Base-by-base conservation (phyloP, 1,140 invertebrate genomes). In the Chrysopa pallens region DNA sequence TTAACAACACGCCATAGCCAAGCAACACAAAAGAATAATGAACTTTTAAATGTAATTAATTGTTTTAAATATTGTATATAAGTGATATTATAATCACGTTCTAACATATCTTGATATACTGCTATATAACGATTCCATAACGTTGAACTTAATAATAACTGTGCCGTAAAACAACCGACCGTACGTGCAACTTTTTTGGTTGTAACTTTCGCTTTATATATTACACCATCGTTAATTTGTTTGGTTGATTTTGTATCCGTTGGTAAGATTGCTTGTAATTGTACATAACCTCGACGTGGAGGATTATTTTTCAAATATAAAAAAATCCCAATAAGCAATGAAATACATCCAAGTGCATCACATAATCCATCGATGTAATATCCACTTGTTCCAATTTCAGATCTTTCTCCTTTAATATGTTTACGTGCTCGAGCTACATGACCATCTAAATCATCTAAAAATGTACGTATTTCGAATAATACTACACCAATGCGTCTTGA, bases 41-140 rank as follows among this genome's bases (percentile, higher is more conserved):
- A 66, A 3, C 78, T 78, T 48, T 61, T 69, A 45, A 76, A 75
- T 12, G 67, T 61, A 39, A 54, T 63, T 47, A 66, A 69, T 49
- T 76, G 76, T 44, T 66, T 60, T 13, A 58, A 50, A 44, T 60
- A 64, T 55, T 65, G 69, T 23, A 48, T 52, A 8, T 43, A 48
- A 37, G 57, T 66, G n/a, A 70, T 64, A 41, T 67, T 59, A 23
- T 23, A 5, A 9, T 69, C 65, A 11, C 69, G 66, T 52, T 85
- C 81, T 8, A 86, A 52, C 43, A 84, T 60, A 46, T 80, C 70
- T 49, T 84, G 80, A 53, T 85, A 87, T 1, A 80, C 55, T 38
- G 74, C 73, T 50, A 86, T 83, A 46, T 84, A 84, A 8, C 80
- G 70, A 64, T 87, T 85, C 83, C 83, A 87, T 4, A 74, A 73